Conservation (phyloP, 2,888 invertebrate genomes). For the Mythimna lalbum region DNA sequence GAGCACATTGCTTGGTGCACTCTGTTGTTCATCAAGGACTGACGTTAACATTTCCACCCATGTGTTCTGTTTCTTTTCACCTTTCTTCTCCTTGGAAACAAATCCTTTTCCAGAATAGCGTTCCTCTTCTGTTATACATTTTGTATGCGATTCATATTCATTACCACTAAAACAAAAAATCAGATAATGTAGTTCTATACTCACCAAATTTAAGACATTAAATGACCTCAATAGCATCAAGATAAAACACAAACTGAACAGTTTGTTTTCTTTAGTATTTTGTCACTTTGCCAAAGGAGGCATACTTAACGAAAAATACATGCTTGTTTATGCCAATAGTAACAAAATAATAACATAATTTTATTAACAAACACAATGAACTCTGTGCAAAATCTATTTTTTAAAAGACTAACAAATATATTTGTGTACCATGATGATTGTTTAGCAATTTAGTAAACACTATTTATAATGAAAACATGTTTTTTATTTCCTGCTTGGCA, state of each 20-base stretch:
- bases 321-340: conserved; percentile 19
- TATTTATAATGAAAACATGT: background rate
- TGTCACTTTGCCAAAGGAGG: conserved; percentile 37
- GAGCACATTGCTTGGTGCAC: conserved; percentile 90
- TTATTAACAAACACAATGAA: background rate
- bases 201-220: background rate
- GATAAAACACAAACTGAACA: background rate
- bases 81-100: conserved; percentile 94
- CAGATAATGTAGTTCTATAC: background rate
- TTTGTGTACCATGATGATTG: background rate
- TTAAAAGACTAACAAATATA: background rate
- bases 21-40: conserved; percentile 90
- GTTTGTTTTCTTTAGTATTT: background rate
- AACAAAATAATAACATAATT: conserved; percentile 18
- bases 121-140: conserved; percentile 96
- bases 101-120: conserved; percentile 97
- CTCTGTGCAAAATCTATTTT: background rate
- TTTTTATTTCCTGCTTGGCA: conserved; percentile 50
- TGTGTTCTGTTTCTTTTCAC: conserved; percentile 95
- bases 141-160: conserved; percentile 94
- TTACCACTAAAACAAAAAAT: conserved; percentile 91
- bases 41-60: conserved; percentile 94
- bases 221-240: background rate
- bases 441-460: conserved; percentile 2
- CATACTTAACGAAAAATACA: conserved; percentile 1